These are phyloP conservation scores for Notospermus geniculatus DNA, from an alignment of 1,140 invertebrate species.

Conservation along the genomic window DNA sequence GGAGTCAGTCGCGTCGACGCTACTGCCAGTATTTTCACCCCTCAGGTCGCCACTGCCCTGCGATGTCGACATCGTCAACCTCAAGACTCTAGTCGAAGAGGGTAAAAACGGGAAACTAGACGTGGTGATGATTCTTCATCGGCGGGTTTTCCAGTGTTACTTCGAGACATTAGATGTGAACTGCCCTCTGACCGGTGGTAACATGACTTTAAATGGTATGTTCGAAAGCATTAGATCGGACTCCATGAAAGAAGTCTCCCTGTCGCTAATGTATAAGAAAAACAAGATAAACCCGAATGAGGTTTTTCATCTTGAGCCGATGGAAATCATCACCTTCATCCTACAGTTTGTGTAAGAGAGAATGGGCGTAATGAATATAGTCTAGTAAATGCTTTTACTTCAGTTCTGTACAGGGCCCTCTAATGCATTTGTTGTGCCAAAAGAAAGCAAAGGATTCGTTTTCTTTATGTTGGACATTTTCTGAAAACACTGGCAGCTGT, in stretches of 20 bases:
- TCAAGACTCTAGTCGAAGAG: not conserved
- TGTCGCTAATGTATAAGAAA: constrained; percentile 5
- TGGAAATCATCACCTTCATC: not conserved
- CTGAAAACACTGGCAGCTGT: too few species aligned
- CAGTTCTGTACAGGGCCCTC: too few species aligned
- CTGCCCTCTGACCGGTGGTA: not conserved
- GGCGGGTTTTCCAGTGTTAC: not conserved
- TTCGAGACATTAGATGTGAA: not conserved
- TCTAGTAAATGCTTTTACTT: too few species aligned
- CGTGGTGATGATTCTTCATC: not conserved
- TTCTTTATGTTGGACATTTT: too few species aligned
- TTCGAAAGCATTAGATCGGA: not conserved
- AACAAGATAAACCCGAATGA: not conserved
- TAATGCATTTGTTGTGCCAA: too few species aligned
- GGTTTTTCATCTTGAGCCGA: not conserved
- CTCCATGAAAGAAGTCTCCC: not conserved
- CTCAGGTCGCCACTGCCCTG: not conserved
- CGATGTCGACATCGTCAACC: not conserved
- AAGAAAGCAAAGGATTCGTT: too few species aligned
- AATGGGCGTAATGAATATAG: too few species aligned
- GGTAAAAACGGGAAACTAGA: not conserved
- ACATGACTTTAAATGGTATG: not conserved
- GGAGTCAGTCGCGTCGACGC: not conserved
- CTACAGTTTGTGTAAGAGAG: too few species aligned
- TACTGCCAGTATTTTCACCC: not conserved